phyloP scores from a whole-genome alignment of 2,113 vertebrate genomes.

The Apodemus speciosus region DNA sequence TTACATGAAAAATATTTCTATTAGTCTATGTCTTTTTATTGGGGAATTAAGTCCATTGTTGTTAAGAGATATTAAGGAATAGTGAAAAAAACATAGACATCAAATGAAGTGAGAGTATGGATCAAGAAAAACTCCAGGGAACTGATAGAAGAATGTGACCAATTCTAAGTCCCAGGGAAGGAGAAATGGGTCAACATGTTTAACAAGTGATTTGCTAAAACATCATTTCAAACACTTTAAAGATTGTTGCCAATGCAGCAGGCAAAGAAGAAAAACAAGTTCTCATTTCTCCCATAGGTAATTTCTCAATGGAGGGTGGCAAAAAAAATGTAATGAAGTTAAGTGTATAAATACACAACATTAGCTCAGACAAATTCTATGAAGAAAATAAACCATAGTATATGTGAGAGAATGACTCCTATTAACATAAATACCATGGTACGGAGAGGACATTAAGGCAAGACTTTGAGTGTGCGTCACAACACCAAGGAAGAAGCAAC shows the following conservation, averaged over 20 bases:
- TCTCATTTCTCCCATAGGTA: neutral
- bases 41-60: no score
- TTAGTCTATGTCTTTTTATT: no score
- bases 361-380: neutral
- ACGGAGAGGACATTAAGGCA: neutral
- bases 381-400: neutral
- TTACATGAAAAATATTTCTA: no score
- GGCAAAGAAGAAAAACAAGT: neutral
- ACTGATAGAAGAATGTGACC: neutral
- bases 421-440: neutral
- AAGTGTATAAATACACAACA: neutral
- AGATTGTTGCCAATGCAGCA: neutral
- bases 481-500: neutral
- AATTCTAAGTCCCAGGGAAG: neutral
- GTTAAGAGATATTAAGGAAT: no score
- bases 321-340: neutral
- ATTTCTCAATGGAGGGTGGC: neutral
- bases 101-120: conserved; percentile 7
- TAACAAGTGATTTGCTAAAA: neutral
- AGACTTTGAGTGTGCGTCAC: neutral
- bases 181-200: neutral
- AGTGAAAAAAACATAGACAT: neutral
- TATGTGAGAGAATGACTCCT: neutral
- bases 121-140: neutral
- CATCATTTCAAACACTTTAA: neutral